Percentiles rank a stretch among this genome's conserved stretches.
phyloP scores from a whole-genome alignment of 2,113 vertebrate species.

The Cryptomyrus ogoouensis region DNA sequence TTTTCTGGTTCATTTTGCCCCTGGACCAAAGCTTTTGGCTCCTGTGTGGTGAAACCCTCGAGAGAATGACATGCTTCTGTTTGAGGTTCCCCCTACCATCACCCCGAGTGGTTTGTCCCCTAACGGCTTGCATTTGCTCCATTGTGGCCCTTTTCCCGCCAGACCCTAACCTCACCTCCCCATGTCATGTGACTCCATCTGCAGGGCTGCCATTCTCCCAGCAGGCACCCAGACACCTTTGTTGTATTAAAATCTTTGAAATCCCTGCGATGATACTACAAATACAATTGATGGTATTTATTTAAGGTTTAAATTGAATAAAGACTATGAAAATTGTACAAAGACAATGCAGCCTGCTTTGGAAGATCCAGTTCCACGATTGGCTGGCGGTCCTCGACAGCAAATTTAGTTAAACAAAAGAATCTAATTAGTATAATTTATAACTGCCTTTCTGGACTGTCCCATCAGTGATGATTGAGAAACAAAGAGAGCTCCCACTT shows the following conservation, averaged over 20 bases:
- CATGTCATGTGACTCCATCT: neutral
- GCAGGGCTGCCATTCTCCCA: neutral
- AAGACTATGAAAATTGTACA: neutral
- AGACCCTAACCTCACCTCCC: neutral
- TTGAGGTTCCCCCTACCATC: neutral
- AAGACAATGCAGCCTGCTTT: constrained; percentile 21
- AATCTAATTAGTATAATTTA: constrained; percentile 47
- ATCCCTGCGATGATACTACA: neutral
- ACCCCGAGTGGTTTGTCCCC: neutral
- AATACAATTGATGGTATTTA: neutral
- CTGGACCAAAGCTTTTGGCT: neutral
- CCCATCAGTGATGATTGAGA: constrained; percentile 36
- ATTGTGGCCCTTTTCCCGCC: neutral
- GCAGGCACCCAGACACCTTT: neutral
- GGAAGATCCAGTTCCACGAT: constrained; percentile 35
- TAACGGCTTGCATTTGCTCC: neutral
- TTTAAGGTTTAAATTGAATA: neutral
- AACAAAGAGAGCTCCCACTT: constrained; percentile 22
- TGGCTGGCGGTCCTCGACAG: constrained; percentile 28
- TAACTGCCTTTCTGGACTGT: constrained; percentile 27
- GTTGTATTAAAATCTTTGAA: neutral
- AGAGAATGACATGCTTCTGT: neutral
- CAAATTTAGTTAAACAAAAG: constrained; percentile 43
- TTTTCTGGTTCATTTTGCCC: neutral
- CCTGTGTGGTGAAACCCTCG: neutral